Base-by-base conservation (phyloP, 2,888 invertebrate species). In the Diaphora mendica region DNA sequence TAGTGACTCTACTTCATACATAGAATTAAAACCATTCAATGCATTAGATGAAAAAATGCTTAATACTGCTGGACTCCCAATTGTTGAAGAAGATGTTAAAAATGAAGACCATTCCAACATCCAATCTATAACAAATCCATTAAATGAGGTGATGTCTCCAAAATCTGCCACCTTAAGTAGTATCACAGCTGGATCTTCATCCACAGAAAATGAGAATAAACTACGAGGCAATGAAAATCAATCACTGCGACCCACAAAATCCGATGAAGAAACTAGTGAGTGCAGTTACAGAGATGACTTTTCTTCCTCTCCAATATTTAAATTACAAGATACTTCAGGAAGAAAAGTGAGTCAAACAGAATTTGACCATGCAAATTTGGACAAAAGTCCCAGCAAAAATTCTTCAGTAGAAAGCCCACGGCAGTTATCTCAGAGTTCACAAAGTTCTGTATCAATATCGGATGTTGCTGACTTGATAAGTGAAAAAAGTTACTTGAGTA, bases 391-490 rank as follows among this genome's bases (percentile, higher is more conserved):
- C 33, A 87, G 85, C 65, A 90, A 88, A 77, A 86, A 79, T 76
- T 82, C 82, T 15, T 86, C 85, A 7, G 51, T 79, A 71, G 89
- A 89, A 73, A 92, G 89, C 79, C 90, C 88, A 20, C 90, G 88
- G 74, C 90, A 91, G 72, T 90, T 88, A 64, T 94, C 94, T 15
- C 88, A 90, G 69, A 92, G 90, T 68, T 92, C 94, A 39, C 91
- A 88, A 68, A 95, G 94, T 79, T 95, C 95, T 8, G 86, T 95
- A 30, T 95, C 95, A 35, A 85, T 94, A 85, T 95, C 95, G 30
- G 95, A 95, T 88, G 94, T 95, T 70, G 93, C 93, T 48, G 95
- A 95, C 85, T 88, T 95, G 72, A 90, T 95, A 39, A 95, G 94
- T 91, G 94, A 94, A 70, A 92, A 90, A 78, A 93, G 91, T 83